A percentile compares a stretch with the other conserved stretches of the same genome.
Conservation (phyloP, 2,888 invertebrate species). For the Schizotus pectinicornis region DNA sequence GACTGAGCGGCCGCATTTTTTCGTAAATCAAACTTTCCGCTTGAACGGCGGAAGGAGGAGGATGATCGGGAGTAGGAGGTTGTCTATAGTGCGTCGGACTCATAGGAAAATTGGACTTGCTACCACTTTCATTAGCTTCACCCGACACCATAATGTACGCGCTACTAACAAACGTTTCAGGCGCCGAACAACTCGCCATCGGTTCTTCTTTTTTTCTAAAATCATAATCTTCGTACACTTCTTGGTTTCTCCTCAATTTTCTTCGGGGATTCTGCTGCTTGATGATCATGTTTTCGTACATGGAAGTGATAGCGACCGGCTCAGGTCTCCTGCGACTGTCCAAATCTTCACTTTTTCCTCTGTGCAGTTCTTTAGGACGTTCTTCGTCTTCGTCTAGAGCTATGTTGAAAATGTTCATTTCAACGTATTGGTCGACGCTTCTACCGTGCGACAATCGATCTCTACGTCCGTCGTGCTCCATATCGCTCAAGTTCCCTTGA, state of each 20-base stretch:
- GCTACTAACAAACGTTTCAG: constrained; percentile 62
- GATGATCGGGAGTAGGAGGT: constrained; percentile 93
- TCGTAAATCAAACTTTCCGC: constrained; percentile 90
- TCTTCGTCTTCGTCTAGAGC: constrained; percentile 54
- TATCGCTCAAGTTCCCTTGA: constrained; percentile 74
- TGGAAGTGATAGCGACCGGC: constrained; percentile 75
- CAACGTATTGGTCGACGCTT: constrained; percentile 80
- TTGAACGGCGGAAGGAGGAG: constrained; percentile 88
- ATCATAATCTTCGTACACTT: constrained; percentile 69
- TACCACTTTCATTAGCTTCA: constrained; percentile 53
- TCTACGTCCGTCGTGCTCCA: constrained; percentile 60
- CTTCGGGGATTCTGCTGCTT: constrained; percentile 76
- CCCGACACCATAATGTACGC: constrained; percentile 62
- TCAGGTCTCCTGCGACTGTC: constrained; percentile 61
- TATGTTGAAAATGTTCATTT: constrained; percentile 67
- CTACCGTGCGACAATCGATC: constrained; percentile 70
- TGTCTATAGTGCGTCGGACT: constrained; percentile 91
- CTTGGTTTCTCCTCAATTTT: constrained; percentile 69
- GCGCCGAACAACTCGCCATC: constrained; percentile 48
- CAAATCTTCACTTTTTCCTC: constrained; percentile 58
- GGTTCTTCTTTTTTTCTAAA: constrained; percentile 55
- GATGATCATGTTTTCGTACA: constrained; percentile 74
- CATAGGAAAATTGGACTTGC: constrained; percentile 64
- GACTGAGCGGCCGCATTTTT: constrained; percentile 86
- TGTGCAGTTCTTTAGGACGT: constrained; percentile 52